A percentile compares a stretch with the other conserved stretches of the same genome.
Conservation (phyloP, 2,113 vertebrate genomes). For the Pelodiscus sinensis region DNA sequence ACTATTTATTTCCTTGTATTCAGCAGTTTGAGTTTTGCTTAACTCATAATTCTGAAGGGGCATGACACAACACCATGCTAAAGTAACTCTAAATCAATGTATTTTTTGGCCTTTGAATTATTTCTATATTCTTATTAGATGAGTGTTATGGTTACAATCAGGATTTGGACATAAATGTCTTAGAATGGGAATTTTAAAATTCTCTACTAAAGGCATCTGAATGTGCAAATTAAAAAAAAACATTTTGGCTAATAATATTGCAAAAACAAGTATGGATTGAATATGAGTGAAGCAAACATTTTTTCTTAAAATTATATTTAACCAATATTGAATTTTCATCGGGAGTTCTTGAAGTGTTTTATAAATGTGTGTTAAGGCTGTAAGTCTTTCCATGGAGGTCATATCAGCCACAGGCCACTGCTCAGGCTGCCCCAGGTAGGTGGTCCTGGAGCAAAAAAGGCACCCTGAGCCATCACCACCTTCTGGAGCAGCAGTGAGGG, state of each 20-base stretch:
- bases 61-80: not conserved
- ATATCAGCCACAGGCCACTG: not conserved
- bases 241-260: not conserved
- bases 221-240: not conserved
- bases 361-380: not conserved
- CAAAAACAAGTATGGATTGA: not conserved
- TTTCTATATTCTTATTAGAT: not conserved
- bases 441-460: no score
- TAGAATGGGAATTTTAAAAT: not conserved
- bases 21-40: not conserved
- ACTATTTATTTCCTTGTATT: not conserved
- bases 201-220: not conserved
- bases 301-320: not conserved
- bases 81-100: not conserved
- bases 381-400: no score
- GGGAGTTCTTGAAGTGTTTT: not conserved
- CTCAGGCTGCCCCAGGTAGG: no score
- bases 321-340: not conserved
- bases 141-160: not conserved
- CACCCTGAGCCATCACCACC: no score
- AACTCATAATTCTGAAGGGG: not conserved
- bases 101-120: not conserved
- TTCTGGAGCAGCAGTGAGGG: no score
- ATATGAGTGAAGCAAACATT: not conserved
- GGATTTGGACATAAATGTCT: not conserved